Percentiles rank a stretch among this genome's conserved stretches.
phyloP scores from a whole-genome alignment of 2,797 vertebrate genomes.

The Sebastes trivittatus region DNA sequence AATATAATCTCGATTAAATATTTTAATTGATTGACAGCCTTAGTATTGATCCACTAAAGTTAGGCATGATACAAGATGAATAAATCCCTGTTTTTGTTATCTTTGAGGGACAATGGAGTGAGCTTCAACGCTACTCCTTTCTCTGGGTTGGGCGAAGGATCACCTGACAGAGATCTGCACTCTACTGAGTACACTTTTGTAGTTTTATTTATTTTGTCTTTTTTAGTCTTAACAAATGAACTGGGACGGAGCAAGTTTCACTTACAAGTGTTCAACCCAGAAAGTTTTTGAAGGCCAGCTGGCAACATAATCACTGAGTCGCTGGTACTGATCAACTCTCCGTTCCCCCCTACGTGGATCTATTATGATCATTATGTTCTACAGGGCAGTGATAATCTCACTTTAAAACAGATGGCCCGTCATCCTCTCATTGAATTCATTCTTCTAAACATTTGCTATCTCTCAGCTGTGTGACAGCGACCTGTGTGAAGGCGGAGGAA shows the following conservation, averaged over 20 bases:
- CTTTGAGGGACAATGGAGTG: neutral
- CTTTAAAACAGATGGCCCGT: constrained; percentile 61
- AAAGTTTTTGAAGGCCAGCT: constrained; percentile 15
- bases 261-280: neutral
- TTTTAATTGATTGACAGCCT: too few relatives aligned
- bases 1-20: too few relatives aligned
- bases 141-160: accelerated
- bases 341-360: neutral
- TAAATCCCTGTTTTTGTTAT: neutral
- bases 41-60: neutral
- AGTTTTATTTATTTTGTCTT: neutral
- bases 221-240: neutral
- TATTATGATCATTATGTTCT: constrained; percentile 27
- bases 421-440: constrained; percentile 53
- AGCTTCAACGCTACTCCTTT: neutral
- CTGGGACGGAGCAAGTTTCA: neutral
- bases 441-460: constrained; percentile 50
- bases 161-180: too few relatives aligned
- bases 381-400: constrained; percentile 15
- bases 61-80: neutral
- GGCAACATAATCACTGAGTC: constrained; percentile 9
- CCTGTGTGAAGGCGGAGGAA: constrained; percentile 19
- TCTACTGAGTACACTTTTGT: neutral
- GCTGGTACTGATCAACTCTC: constrained; percentile 19
- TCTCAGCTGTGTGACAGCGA: constrained; percentile 50